A percentile compares a stretch with the other conserved stretches of the same genome.
Evolutionary conservation across 2,888 invertebrate genomes (phyloP).

Genomic region (Microplitis deprimator): DNA sequence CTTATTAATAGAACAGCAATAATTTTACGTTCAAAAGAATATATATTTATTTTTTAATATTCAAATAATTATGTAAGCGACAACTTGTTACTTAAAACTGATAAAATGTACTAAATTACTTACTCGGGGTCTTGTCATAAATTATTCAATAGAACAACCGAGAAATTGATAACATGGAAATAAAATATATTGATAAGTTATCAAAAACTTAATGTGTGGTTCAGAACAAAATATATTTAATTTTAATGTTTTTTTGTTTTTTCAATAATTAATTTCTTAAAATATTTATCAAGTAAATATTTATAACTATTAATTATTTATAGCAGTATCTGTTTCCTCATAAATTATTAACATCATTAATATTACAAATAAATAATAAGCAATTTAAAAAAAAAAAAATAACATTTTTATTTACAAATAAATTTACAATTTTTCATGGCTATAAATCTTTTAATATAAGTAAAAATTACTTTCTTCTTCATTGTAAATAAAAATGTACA

Average conservation of each 20-base stretch:
- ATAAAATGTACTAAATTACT: not conserved
- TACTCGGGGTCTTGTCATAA: slow-evolving; percentile 8
- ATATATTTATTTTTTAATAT: not conserved
- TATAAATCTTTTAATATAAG: no score
- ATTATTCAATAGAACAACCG: slow-evolving; percentile 31
- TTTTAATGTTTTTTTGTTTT: not conserved
- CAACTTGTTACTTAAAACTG: not conserved
- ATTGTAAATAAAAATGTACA: no score
- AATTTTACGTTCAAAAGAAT: not conserved
- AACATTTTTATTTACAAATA: no score
- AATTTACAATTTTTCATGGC: no score
- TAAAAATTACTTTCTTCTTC: no score
- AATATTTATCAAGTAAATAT: no score
- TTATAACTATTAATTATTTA: no score
- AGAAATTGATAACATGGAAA: slow-evolving; percentile 33
- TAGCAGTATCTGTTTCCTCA: no score
- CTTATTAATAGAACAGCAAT: not conserved
- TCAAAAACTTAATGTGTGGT: slow-evolving; percentile 13
- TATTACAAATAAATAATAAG: no score
- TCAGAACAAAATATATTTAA: not conserved
- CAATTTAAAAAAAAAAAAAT: no score
- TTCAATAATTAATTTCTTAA: not conserved
- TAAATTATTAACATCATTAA: no score
- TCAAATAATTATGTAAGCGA: not conserved
- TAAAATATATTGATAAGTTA: slow-evolving; percentile 17